Conservation (phyloP, 2,888 invertebrate genomes). For the Agrenia bidenticulata region DNA sequence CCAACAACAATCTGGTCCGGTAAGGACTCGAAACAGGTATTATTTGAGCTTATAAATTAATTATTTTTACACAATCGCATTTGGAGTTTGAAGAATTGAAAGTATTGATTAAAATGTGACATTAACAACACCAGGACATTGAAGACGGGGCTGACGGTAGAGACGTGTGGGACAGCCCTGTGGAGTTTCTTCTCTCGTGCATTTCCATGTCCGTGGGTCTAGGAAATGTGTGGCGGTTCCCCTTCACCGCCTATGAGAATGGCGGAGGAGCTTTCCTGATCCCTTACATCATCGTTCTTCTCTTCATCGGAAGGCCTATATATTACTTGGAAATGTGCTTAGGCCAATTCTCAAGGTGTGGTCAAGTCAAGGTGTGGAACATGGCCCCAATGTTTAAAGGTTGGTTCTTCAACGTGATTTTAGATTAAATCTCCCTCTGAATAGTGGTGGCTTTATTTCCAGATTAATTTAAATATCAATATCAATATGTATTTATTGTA, state of each 20-base stretch:
- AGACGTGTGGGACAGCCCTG: conserved; percentile 62
- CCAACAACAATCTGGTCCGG: too few species aligned
- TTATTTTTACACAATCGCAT: too few species aligned
- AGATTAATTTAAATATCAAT: too few species aligned
- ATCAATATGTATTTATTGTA: too few species aligned
- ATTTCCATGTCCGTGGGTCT: conserved; percentile 69
- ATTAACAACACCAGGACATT: too few species aligned
- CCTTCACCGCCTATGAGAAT: conserved; percentile 26
- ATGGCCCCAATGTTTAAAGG: conserved; percentile 42
- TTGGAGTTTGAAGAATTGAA: too few species aligned
- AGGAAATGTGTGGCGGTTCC: conserved; percentile 62
- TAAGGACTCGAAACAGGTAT: too few species aligned
- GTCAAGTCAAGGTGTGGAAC: conserved; percentile 60
- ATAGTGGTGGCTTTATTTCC: too few species aligned
- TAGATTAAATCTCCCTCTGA: too few species aligned
- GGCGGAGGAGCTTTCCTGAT: conserved; percentile 53
- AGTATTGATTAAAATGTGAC: too few species aligned
- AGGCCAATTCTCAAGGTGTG: conserved; percentile 60
- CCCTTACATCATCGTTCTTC: conserved; percentile 55
- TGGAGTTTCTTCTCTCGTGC: conserved; percentile 70
- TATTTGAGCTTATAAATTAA: too few species aligned
- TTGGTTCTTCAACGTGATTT: neutral
- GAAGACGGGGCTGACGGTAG: too few species aligned
- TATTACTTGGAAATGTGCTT: conserved; percentile 59
- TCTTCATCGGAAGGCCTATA: conserved; percentile 56